Base-by-base conservation (phyloP, 2,888 invertebrate genomes). In the Eupithecia exiguata region DNA sequence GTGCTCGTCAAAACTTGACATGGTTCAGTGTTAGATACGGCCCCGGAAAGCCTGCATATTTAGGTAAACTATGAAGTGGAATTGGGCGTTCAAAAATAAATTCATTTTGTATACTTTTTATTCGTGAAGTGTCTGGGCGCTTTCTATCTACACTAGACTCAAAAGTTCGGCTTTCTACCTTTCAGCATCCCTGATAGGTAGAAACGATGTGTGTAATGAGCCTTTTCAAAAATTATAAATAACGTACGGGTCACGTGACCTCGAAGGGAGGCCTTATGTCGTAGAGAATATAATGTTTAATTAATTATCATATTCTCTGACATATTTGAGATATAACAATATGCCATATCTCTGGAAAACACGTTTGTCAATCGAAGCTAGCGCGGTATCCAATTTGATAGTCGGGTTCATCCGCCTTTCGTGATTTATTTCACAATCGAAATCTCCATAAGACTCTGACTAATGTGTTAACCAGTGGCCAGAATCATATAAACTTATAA, bases 391-490 rank as follows among this genome's bases (percentile, higher is more conserved):
- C 25, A 58, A 58, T 58, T 58, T 25, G 25, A 58, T 58, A 25
- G 58, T 25, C 21, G 58, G 40, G 65, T 40, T 65, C 21, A 68
- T 40, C 66, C 36, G 36, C 66, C 66, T 66, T 40, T 66, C 40
- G 38, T 25, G 66, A 66, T 66, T 66, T 38, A 38, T 46, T 36
- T 58, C 69, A 49, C 72, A 40, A 46, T 61, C 69, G 36, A 35
- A 70, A 75, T 69, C 61, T 72, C 69, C 75, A 69, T 70, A 69
- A 69, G 62, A 63, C 68, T 36, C 67, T 67, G 18, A 67, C 66
- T 72, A 72, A 72, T 70, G 70, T 63, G 68, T 70, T 38, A 66
- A 38, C 72, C 46, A 35, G 49, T 53, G 65, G 71, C 62, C 61
- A 36, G 66, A 70, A 70, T 68, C 75, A 67, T 67, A 46, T 43